Conservation (phyloP, 2,888 invertebrate genomes). For the Cephus runcator region DNA sequence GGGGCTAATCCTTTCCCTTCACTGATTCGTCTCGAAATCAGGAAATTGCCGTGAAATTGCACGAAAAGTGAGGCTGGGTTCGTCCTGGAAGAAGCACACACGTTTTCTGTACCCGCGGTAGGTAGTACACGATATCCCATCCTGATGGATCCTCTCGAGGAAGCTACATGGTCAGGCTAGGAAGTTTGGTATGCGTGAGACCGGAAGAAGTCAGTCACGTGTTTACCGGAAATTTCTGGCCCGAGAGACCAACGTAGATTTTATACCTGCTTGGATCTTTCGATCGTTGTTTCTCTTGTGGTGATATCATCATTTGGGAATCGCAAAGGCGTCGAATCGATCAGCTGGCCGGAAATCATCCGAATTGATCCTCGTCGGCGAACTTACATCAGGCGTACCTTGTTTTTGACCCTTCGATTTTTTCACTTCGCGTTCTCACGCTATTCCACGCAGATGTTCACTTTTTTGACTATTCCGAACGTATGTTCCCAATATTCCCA, state of each 20-base stretch:
- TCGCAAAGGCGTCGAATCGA: constrained; percentile 9
- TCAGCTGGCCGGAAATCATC: constrained; percentile 15
- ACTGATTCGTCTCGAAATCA: constrained; percentile 28
- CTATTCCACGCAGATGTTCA: too few species aligned
- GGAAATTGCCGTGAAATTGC: constrained; percentile 62
- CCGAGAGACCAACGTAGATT: too few species aligned
- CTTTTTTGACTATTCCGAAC: too few species aligned
- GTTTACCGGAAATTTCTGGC: constrained; percentile 39
- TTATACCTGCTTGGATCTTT: too few species aligned
- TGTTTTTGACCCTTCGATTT: too few species aligned
- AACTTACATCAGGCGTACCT: too few species aligned
- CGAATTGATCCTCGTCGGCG: too few species aligned
- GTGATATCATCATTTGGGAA: constrained; percentile 21
- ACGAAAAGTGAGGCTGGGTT: constrained; percentile 46
- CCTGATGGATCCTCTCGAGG: neutral
- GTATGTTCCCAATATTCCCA: too few species aligned
- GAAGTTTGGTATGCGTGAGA: constrained; percentile 43
- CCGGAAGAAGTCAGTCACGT: constrained; percentile 42
- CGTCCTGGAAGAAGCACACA: too few species aligned
- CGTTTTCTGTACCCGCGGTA: neutral
- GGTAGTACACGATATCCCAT: neutral
- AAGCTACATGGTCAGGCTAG: constrained; percentile 17
- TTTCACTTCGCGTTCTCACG: too few species aligned
- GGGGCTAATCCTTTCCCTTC: too few species aligned
- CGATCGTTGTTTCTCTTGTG: neutral